These are phyloP conservation scores for Orgyia antiqua DNA, from an alignment of 2,888 invertebrate species.

Conservation along the genomic window DNA sequence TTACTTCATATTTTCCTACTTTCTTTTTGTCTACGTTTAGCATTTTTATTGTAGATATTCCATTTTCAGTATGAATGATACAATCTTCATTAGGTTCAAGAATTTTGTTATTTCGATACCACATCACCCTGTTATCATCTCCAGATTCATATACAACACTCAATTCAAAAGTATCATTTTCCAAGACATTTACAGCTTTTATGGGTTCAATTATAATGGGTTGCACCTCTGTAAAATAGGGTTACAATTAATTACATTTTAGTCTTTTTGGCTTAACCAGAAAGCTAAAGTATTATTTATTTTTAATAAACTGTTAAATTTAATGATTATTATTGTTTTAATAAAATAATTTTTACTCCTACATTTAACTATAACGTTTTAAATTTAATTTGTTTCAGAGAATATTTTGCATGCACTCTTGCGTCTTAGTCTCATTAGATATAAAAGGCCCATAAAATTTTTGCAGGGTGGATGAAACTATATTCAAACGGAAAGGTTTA, in stretches of 20 bases:
- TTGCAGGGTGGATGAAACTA: too few species aligned
- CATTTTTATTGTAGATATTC: conserved; percentile 81
- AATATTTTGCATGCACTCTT: too few species aligned
- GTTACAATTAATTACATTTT: conserved; percentile 23
- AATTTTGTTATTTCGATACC: conserved; percentile 91
- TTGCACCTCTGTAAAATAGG: conserved; percentile 66
- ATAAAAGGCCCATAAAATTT: too few species aligned
- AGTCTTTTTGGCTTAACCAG: too few species aligned
- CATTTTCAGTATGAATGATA: conserved; percentile 77
- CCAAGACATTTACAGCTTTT: conserved; percentile 84
- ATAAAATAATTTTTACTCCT: not conserved
- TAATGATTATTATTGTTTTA: not conserved
- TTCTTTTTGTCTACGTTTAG: conserved; percentile 84
- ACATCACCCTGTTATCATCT: conserved; percentile 86
- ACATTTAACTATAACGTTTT: conserved; percentile 5
- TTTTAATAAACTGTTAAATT: too few species aligned
- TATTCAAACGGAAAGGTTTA: too few species aligned
- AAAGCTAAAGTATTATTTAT: too few species aligned
- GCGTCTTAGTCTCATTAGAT: too few species aligned
- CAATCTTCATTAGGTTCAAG: conserved; percentile 81
- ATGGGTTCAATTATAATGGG: conserved; percentile 86
- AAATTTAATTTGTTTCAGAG: too few species aligned
- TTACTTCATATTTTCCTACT: conserved; percentile 92
- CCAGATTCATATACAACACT: conserved; percentile 85
- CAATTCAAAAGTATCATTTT: conserved; percentile 82